A percentile compares a stretch with the other conserved stretches of the same genome.
Conservation (phyloP, 2,888 invertebrate genomes). For the Pandemis cinnamomeana region DNA sequence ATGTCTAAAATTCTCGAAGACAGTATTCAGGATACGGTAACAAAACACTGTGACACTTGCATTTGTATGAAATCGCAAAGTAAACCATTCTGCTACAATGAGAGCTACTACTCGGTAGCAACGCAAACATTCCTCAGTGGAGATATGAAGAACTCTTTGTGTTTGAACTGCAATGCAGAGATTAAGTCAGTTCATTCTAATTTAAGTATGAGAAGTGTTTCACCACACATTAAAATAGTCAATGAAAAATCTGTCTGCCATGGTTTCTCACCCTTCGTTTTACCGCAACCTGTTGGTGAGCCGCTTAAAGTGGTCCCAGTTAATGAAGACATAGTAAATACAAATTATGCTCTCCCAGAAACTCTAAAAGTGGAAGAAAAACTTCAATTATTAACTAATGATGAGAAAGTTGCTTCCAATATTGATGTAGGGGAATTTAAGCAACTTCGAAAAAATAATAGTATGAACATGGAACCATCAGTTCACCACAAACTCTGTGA, state of each 20-base stretch:
- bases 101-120: slow-evolving; percentile 84
- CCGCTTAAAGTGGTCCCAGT: slow-evolving; percentile 45
- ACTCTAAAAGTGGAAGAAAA: slow-evolving; percentile 57
- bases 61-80: slow-evolving; percentile 86
- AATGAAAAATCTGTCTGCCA: slow-evolving; percentile 65
- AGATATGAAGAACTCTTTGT: slow-evolving; percentile 81
- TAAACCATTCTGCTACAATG: slow-evolving; percentile 82
- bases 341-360: slow-evolving; percentile 54
- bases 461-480: slow-evolving; percentile 73
- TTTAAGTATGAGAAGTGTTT: slow-evolving; percentile 71
- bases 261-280: slow-evolving; percentile 63
- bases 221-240: slow-evolving; percentile 68
- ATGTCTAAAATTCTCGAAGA: slow-evolving; percentile 97
- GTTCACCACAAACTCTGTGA: slow-evolving; percentile 87
- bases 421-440: slow-evolving; percentile 61
- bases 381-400: slow-evolving; percentile 50
- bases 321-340: slow-evolving; percentile 56
- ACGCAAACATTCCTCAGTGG: slow-evolving; percentile 85
- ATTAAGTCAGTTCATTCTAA: slow-evolving; percentile 73
- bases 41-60: slow-evolving; percentile 93
- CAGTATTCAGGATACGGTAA: slow-evolving; percentile 91
- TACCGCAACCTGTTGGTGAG: slow-evolving; percentile 61
- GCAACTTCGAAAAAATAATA: slow-evolving; percentile 59
- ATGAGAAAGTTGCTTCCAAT: slow-evolving; percentile 53
- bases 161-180: slow-evolving; percentile 86